phyloP scores from a whole-genome alignment of 1,140 invertebrate genomes.

The Drosophila neocordata region DNA sequence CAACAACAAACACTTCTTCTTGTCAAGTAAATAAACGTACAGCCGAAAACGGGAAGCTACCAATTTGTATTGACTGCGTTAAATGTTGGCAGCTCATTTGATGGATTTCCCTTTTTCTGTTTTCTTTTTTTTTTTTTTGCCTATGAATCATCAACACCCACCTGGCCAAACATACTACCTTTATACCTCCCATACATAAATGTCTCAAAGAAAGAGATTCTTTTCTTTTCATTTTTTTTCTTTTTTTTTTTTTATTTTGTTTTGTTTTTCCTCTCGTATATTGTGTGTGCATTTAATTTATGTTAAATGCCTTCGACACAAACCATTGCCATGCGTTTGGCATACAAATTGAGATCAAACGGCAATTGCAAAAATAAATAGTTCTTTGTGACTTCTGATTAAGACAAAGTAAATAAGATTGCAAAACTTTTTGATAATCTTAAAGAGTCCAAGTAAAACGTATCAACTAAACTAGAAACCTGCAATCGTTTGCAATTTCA shows the following conservation, averaged over 20 bases:
- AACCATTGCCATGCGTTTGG: slow-evolving; percentile 36
- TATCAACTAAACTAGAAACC: not conserved
- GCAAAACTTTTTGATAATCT: not conserved
- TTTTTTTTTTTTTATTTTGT: too few species aligned
- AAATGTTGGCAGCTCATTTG: slow-evolving; percentile 77
- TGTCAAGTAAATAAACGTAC: slow-evolving; percentile 68
- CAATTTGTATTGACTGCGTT: slow-evolving; percentile 72
- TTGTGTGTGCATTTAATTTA: slow-evolving; percentile 53
- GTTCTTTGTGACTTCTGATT: slow-evolving; percentile 11
- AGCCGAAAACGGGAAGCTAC: slow-evolving; percentile 39
- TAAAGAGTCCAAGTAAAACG: too few species aligned
- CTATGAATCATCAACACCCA: slow-evolving; percentile 63
- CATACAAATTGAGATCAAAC: slow-evolving; percentile 25
- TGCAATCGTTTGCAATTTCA: not conserved
- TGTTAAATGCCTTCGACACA: slow-evolving; percentile 42
- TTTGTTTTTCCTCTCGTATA: too few species aligned
- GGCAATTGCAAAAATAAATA: not conserved
- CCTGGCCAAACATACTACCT: not conserved
- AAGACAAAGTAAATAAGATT: slow-evolving; percentile 9
- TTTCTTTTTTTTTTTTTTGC: slow-evolving; percentile 1
- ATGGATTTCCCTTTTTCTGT: slow-evolving; percentile 62
- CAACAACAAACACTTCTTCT: slow-evolving; percentile 46
- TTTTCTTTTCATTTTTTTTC: not conserved
- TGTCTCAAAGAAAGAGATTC: slow-evolving; percentile 48
- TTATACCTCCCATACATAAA: slow-evolving; percentile 29